Base-by-base conservation (phyloP, 2,797 vertebrate genomes). In the Mus minutoides region DNA sequence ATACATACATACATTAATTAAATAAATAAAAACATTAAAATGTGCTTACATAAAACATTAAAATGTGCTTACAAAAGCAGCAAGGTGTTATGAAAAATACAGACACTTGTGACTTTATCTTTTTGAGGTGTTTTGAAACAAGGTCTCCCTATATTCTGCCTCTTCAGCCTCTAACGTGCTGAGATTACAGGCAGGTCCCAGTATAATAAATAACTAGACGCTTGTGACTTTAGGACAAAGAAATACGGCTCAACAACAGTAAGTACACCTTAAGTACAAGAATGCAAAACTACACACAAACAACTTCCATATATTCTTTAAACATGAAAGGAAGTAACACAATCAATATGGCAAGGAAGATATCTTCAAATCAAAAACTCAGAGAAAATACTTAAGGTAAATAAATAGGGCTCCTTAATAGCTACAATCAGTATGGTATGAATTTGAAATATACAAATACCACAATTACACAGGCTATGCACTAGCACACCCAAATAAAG, bases 361-460 rank as follows among this genome's bases (percentile, higher is more conserved):
- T 83, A 91, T 64, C 46, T 90, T 86, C 84, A 78, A 96, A 92
- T 88, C 52, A 92, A 94, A 95, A 95, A 34, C 58, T 90, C 62
- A 54, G 22, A 40, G 56, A 62, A 83, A 62, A 43, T 83, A 62
- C 31, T 62, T 84, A 84, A 84, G 82, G 58, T 64, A 19, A 46
- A 46, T 64, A 19, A 64, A 46, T 60, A 84, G 26, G 40, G 58
- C 37, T 84, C 82, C 29, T 46, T 46, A 84, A 46, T 46, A 31
- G 7, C 26, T 64, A 84, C 58, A 62, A 83, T 31, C 37, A 62
- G 29, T 62, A 29, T 31, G 11, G 31, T 73, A 73, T 43, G 79
- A 94, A 95, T 34, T 43, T 37, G 17, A 73, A 92, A 94, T 64
- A 89, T 64, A 86, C 19, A 69, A 92, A 90, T 14, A 93, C 3